Base-by-base conservation (phyloP, 2,797 vertebrate species). In the Bovichtus variegatus region DNA sequence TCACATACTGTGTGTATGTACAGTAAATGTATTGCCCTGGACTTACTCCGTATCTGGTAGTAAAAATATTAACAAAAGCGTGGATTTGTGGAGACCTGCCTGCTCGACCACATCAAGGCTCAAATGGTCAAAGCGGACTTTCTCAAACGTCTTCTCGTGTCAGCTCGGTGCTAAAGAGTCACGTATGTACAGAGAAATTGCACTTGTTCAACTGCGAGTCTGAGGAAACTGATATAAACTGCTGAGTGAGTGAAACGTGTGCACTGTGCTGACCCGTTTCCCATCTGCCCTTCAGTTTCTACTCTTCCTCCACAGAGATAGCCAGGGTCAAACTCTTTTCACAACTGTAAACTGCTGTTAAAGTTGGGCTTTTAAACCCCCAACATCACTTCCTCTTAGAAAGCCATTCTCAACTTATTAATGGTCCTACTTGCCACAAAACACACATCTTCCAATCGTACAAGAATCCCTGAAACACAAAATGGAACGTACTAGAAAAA, bases 401-500 rank as follows among this genome's bases (percentile, higher is more conserved):
- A 54, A 65, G 53, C 71, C 70, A 50, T 57, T 74, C 61, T 82
- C 64, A 21, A 69, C 34, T 15, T 50, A 41, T 70, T 38, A 72
- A 69, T 67, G 59, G 53, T 82, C 67, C 65, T 81, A 66, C 51
- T 59, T 62, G 59, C 71, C 65, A 77, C 74, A 67, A 65, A 78
- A 83, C 47, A 36, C 51, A 43, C 70, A 53, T 65, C 80, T 85
- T 84, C 84, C 73, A 71, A 69, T 49, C 64, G 63, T 60, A 83
- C 72, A 71, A 81, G 84, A 92, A 93, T 95, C 93, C 93, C 93
- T 95, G 93, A 95, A 95, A 92, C 79, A 75, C 50, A 91, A 90
- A 87, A 87, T 77, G 71, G 72, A 90, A 90, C 76, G 31, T 72
- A 84, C 71, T 51, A 86, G 76, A 91, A 79, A 88, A n/a, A 91